Conservation (phyloP, 1,140 invertebrate species). For the Scaptomyza pallida region DNA sequence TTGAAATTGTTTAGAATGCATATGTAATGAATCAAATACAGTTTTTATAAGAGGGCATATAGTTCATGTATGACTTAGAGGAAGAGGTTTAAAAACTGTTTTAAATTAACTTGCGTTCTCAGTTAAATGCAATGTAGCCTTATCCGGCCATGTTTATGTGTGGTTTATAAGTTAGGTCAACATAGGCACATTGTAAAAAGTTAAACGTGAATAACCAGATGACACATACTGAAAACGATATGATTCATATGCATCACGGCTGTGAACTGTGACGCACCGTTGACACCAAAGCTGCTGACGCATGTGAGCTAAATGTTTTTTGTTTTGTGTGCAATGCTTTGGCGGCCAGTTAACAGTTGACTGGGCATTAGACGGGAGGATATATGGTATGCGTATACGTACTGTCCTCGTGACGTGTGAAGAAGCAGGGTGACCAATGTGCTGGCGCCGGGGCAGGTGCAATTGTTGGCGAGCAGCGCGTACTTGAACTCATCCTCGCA, state of each 20-base stretch:
- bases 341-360: constrained; percentile 56
- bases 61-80: too few relatives aligned
- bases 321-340: constrained; percentile 9
- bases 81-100: too few relatives aligned
- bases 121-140: too few relatives aligned
- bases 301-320: constrained; percentile 19
- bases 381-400: constrained; percentile 49
- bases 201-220: constrained; percentile 6
- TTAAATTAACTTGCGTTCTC: too few relatives aligned
- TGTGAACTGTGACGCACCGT: constrained; percentile 24
- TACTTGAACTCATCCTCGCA: constrained; percentile 99
- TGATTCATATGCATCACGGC: neutral
- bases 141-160: too few relatives aligned
- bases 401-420: constrained; percentile 97
- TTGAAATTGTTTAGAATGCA: too few relatives aligned
- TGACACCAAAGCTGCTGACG: constrained; percentile 35
- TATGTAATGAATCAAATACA: too few relatives aligned
- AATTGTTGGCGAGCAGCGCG: constrained; percentile 98
- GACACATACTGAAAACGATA: constrained; percentile 7
- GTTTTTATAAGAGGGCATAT: too few relatives aligned
- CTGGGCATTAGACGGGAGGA: constrained; percentile 17
- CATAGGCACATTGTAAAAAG: neutral
- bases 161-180: too few relatives aligned
- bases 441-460: constrained; percentile 97
- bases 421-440: constrained; percentile 97